These are phyloP conservation scores for Nanorana parkeri DNA, from an alignment of 2,113 vertebrate genomes.

Conservation along the genomic window DNA sequence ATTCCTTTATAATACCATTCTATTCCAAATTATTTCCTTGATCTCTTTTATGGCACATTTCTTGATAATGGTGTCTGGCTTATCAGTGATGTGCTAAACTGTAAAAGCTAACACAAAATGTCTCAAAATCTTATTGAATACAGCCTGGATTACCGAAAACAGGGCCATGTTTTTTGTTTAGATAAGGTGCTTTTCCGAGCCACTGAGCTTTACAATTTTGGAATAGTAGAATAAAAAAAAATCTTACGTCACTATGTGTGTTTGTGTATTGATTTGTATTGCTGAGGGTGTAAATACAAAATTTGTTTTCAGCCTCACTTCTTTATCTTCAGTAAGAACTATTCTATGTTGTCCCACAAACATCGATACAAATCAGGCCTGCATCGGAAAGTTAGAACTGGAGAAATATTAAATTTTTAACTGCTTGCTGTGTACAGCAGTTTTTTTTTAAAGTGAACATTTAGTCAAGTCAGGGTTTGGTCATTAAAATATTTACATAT, in stretches of 20 bases:
- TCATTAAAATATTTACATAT: too few relatives aligned
- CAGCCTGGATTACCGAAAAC: slow-evolving; percentile 36
- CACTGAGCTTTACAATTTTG: slow-evolving; percentile 8
- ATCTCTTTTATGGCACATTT: slow-evolving; percentile 31
- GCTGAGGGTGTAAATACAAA: background rate
- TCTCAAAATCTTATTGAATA: slow-evolving; percentile 34
- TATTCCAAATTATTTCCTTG: slow-evolving; percentile 38
- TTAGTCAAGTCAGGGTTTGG: too few relatives aligned
- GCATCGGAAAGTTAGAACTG: too few relatives aligned
- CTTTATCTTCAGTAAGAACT: too few relatives aligned
- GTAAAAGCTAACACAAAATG: slow-evolving; percentile 31
- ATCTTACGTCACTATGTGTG: background rate
- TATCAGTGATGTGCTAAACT: slow-evolving; percentile 41
- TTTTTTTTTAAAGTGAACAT: too few relatives aligned
- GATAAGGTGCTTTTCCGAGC: slow-evolving; percentile 42
- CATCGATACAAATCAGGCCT: too few relatives aligned
- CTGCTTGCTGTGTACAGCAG: too few relatives aligned
- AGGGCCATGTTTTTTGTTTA: slow-evolving; percentile 31
- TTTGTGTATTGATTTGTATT: background rate
- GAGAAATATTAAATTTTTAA: too few relatives aligned
- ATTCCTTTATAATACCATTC: slow-evolving; percentile 43
- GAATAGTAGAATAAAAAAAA: background rate
- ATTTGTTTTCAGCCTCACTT: too few relatives aligned
- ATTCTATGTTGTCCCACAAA: too few relatives aligned
- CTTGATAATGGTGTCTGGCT: slow-evolving; percentile 41